Evolutionary conservation across 1,140 invertebrate species (phyloP).

Genomic region (Leptestheria dahalacensis): DNA sequence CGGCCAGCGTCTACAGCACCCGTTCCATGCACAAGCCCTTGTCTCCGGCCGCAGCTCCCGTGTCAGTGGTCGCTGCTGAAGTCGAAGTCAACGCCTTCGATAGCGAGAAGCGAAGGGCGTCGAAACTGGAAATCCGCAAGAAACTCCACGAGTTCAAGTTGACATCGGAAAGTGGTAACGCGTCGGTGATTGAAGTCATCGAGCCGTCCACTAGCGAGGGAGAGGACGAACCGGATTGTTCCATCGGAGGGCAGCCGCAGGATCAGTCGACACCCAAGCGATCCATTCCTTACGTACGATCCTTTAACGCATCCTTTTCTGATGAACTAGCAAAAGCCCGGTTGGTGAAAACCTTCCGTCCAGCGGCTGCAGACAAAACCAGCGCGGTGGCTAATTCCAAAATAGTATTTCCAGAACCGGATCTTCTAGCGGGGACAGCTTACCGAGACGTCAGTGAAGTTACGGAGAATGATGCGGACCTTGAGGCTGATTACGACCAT

Average conservation of each 20-base stretch:
- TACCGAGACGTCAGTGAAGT: slow-evolving; percentile 12
- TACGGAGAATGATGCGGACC: slow-evolving; percentile 6
- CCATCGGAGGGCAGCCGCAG: not conserved
- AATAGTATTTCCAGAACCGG: slow-evolving; percentile 12
- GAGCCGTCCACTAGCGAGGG: slow-evolving; percentile 23
- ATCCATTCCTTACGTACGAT: not conserved
- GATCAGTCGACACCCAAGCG: slow-evolving; percentile 15
- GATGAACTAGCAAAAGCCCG: slow-evolving; percentile 2
- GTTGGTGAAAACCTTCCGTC: not conserved
- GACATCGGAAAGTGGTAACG: slow-evolving; percentile 24
- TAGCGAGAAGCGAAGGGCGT: not conserved
- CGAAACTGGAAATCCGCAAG: slow-evolving; percentile 20
- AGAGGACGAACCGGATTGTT: not conserved
- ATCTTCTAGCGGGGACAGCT: slow-evolving; percentile 15
- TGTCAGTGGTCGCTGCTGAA: slow-evolving; percentile 2
- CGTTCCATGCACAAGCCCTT: not conserved
- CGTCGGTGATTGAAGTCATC: slow-evolving; percentile 27
- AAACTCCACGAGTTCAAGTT: slow-evolving; percentile 22
- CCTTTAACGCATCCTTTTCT: slow-evolving; percentile 8
- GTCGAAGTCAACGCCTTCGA: not conserved
- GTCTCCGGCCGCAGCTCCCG: slow-evolving; percentile 11
- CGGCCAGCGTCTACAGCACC: slow-evolving; percentile 1
- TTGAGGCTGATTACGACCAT: slow-evolving; percentile 12
- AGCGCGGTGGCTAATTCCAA: not conserved
- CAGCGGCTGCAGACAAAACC: not conserved